phyloP scores from a whole-genome alignment of 2,113 vertebrate species.

The Pachycephala philippinensis region DNA sequence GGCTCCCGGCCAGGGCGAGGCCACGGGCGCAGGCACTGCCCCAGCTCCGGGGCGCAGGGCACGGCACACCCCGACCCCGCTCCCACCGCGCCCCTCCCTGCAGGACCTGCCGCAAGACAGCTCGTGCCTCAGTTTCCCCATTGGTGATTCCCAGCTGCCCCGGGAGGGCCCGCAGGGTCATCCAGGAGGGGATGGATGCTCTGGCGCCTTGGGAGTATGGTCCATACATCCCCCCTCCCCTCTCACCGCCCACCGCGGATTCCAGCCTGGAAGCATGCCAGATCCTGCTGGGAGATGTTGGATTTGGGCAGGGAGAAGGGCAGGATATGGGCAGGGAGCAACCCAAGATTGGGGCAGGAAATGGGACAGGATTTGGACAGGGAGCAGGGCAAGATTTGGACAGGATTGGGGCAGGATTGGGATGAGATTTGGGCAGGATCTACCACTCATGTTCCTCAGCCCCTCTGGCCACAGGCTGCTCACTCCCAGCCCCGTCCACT shows the following conservation, averaged over 20 bases:
- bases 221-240: neutral
- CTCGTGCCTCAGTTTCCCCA: neutral
- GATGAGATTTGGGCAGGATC: neutral
- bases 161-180: neutral
- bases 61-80: neutral
- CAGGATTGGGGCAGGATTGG: rapidly evolving
- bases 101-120: neutral
- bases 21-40: neutral
- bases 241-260: rapidly evolving
- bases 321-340: neutral
- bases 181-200: neutral
- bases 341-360: neutral
- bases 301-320: neutral
- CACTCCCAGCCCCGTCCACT: neutral
- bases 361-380: neutral
- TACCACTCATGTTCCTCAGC: neutral
- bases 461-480: neutral
- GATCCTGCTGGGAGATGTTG: neutral
- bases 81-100: neutral
- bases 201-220: rapidly evolving
- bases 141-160: neutral
- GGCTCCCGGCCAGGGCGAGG: neutral
- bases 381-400: rapidly evolving
- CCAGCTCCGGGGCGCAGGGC: neutral
- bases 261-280: neutral